phyloP scores from a whole-genome alignment of 2,888 invertebrate genomes.

The Axea sp. region DNA sequence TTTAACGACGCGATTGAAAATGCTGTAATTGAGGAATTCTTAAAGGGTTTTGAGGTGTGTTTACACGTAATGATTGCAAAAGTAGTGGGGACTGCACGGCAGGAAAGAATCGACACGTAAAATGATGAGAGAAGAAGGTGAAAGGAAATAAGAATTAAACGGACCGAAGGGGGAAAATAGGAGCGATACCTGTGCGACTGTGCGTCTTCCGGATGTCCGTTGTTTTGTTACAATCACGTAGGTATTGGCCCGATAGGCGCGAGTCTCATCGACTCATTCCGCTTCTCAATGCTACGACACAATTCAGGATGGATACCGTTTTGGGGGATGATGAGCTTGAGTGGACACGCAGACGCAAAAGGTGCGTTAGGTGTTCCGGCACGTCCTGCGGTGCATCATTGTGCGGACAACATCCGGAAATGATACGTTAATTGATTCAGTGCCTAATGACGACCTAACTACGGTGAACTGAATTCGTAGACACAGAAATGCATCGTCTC shows the following conservation, averaged over 20 bases:
- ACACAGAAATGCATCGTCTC: slow-evolving; percentile 41
- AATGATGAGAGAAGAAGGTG: slow-evolving; percentile 55
- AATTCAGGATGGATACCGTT: slow-evolving; percentile 75
- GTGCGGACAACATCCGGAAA: slow-evolving; percentile 69
- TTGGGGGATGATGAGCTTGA: slow-evolving; percentile 71
- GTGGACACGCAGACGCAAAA: slow-evolving; percentile 72
- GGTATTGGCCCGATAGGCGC: slow-evolving; percentile 66
- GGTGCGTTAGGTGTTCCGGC: slow-evolving; percentile 74
- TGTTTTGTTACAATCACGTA: slow-evolving; percentile 79
- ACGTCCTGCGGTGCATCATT: slow-evolving; percentile 64
- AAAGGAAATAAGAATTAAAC: slow-evolving; percentile 61
- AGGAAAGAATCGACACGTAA: slow-evolving; percentile 56
- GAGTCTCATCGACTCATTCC: slow-evolving; percentile 63
- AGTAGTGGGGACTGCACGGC: slow-evolving; percentile 65
- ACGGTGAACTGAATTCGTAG: slow-evolving; percentile 55
- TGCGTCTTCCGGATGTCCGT: slow-evolving; percentile 78
- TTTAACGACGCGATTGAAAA: not conserved
- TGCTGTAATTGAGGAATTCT: slow-evolving; percentile 19
- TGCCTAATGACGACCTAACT: slow-evolving; percentile 56
- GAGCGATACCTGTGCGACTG: slow-evolving; percentile 80
- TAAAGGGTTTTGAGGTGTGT: slow-evolving; percentile 47
- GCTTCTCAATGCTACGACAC: slow-evolving; percentile 66
- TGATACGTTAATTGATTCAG: slow-evolving; percentile 72
- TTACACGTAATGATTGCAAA: slow-evolving; percentile 32
- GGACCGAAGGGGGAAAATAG: slow-evolving; percentile 65